Conservation (phyloP, 2,797 vertebrate species). For the Florisuga fusca region DNA sequence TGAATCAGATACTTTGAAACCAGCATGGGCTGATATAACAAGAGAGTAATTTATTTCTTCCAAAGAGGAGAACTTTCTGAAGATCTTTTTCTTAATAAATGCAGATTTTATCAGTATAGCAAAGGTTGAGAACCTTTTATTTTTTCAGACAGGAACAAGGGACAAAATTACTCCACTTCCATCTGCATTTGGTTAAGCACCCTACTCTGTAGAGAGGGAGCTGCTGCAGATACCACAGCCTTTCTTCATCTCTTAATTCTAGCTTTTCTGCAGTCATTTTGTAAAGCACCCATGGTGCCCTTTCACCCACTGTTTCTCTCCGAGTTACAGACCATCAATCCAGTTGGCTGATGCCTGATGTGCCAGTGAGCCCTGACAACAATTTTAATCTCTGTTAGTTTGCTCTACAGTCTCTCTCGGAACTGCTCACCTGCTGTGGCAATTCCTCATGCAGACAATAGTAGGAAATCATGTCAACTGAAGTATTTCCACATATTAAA, state of each 20-base stretch:
- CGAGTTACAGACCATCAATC: rapidly evolving
- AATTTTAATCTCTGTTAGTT: background rate
- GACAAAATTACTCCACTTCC: background rate
- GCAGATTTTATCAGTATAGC: background rate
- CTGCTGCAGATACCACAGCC: background rate
- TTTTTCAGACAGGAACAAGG: background rate
- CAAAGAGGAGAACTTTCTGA: background rate
- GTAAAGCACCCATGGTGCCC: background rate
- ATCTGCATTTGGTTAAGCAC: background rate
- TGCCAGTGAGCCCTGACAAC: background rate
- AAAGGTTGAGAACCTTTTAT: background rate
- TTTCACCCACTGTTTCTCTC: background rate
- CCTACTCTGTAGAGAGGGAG: rapidly evolving
- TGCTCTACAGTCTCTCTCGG: background rate
- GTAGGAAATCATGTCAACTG: background rate
- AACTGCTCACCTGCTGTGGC: background rate
- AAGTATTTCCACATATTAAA: background rate
- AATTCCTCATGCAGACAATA: background rate
- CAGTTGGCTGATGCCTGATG: background rate
- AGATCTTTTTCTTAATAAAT: background rate
- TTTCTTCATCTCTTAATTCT: background rate
- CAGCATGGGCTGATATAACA: background rate
- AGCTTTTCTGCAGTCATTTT: background rate
- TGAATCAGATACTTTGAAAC: background rate
- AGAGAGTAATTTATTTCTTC: background rate